Evolutionary conservation across 2,888 invertebrate species (phyloP).

Genomic region (Bellardia pandia): DNA sequence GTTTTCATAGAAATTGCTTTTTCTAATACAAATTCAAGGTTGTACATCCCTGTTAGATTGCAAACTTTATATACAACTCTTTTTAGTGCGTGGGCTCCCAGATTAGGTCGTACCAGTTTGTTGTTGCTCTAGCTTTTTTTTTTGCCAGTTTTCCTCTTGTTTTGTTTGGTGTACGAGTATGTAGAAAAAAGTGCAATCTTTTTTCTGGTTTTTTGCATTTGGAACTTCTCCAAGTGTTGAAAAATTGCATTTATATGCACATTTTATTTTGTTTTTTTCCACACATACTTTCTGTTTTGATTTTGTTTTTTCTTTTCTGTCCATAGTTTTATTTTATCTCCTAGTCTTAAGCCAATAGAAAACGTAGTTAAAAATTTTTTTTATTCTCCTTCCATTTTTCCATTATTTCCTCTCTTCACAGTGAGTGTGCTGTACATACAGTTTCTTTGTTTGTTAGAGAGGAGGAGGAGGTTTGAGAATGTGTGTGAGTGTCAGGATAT

Average conservation of each 20-base stretch:
- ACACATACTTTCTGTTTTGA: not conserved
- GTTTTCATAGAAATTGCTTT: no score
- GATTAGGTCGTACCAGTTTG: slow-evolving; percentile 47
- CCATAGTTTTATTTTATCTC: slow-evolving; percentile 45
- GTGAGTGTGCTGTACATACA: not conserved
- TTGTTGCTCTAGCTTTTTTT: slow-evolving; percentile 29
- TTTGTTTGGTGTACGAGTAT: not conserved
- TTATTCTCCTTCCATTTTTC: slow-evolving; percentile 28
- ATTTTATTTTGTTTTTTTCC: slow-evolving; percentile 77
- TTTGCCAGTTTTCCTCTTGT: slow-evolving; percentile 26
- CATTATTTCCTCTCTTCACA: not conserved
- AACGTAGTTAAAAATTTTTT: slow-evolving; percentile 62
- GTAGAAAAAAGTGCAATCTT: slow-evolving; percentile 54
- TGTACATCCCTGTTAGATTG: slow-evolving; percentile 19
- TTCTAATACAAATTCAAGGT: not conserved
- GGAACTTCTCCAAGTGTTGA: slow-evolving; percentile 69
- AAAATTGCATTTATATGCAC: slow-evolving; percentile 83
- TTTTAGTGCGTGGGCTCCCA: slow-evolving; percentile 60
- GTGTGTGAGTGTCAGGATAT: slow-evolving; percentile 21
- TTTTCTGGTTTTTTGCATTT: slow-evolving; percentile 49
- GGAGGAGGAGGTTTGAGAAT: not conserved
- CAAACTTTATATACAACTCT: slow-evolving; percentile 9
- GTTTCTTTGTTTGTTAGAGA: not conserved
- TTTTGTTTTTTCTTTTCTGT: slow-evolving; percentile 4
- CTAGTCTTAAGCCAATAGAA: slow-evolving; percentile 73